Evolutionary conservation across 2,888 invertebrate species (phyloP).

Genomic region (Phoenoteleia sp.): DNA sequence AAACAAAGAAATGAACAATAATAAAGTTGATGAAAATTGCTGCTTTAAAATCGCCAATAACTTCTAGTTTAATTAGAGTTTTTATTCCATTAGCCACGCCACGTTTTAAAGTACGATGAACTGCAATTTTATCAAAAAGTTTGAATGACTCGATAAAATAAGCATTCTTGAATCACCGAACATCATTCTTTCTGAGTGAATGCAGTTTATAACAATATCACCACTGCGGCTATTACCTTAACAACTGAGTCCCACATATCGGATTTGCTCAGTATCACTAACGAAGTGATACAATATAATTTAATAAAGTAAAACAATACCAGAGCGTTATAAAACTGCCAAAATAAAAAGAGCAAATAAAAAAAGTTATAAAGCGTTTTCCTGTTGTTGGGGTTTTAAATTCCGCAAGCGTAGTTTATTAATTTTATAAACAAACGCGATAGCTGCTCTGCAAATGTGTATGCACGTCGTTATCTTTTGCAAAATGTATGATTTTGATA

Average conservation of each 20-base stretch:
- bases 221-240: not conserved
- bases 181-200: not conserved
- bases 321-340: conserved; percentile 4
- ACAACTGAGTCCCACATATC: not conserved
- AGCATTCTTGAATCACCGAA: conserved; percentile 17
- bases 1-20: too few relatives aligned
- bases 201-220: not conserved
- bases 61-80: conserved; percentile 22
- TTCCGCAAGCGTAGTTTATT: conserved; percentile 44
- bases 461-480: conserved; percentile 40
- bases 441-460: conserved; percentile 29
- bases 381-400: conserved; percentile 18
- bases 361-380: conserved; percentile 28
- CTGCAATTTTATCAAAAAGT: conserved; percentile 17
- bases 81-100: not conserved
- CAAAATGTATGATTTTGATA: conserved; percentile 39
- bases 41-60: not conserved
- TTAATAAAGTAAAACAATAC: conserved; percentile 57
- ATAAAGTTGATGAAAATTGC: not conserved
- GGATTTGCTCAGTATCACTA: conserved; percentile 7
- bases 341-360: not conserved
- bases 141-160: not conserved
- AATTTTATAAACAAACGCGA: conserved; percentile 58
- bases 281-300: conserved; percentile 52
- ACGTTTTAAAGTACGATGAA: not conserved